A percentile compares a stretch with the other conserved stretches of the same genome.
These are phyloP conservation scores for Metridium senile DNA, from an alignment of 92 coral and sea anemone genomes.

Conservation along the genomic window DNA sequence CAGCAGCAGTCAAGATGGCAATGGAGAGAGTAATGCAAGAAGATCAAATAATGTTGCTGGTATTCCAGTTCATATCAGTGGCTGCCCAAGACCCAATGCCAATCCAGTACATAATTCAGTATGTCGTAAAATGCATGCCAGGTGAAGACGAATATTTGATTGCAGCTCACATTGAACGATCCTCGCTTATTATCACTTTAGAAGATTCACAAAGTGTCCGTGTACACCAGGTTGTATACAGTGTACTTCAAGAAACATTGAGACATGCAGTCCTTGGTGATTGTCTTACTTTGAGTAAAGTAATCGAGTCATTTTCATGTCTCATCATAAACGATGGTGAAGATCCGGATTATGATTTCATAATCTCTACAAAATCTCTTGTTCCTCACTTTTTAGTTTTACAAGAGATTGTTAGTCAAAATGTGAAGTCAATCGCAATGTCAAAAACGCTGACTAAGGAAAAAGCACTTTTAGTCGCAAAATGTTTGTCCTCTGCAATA, in stretches of 20 bases:
- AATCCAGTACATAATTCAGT: not conserved
- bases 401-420: not conserved
- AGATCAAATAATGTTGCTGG: not conserved
- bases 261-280: not conserved
- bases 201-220: not conserved
- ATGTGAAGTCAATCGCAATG: not conserved
- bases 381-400: not conserved
- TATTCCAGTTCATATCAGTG: not conserved
- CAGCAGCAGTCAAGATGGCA: slow-evolving; percentile 10
- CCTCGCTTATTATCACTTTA: not conserved
- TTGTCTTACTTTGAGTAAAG: not conserved
- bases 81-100: slow-evolving; percentile 15
- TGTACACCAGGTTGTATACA: slow-evolving; percentile 11
- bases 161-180: not conserved
- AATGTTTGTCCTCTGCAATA: not conserved
- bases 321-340: not conserved
- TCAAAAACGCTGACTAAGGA: not conserved
- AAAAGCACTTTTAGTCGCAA: not conserved
- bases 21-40: not conserved
- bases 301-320: not conserved
- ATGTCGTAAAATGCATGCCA: not conserved
- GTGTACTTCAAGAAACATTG: not conserved
- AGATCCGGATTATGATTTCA: not conserved
- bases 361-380: not conserved
- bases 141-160: slow-evolving; percentile 2